Conservation (phyloP, 1,140 invertebrate species). For the Drosophila busckii region DNA sequence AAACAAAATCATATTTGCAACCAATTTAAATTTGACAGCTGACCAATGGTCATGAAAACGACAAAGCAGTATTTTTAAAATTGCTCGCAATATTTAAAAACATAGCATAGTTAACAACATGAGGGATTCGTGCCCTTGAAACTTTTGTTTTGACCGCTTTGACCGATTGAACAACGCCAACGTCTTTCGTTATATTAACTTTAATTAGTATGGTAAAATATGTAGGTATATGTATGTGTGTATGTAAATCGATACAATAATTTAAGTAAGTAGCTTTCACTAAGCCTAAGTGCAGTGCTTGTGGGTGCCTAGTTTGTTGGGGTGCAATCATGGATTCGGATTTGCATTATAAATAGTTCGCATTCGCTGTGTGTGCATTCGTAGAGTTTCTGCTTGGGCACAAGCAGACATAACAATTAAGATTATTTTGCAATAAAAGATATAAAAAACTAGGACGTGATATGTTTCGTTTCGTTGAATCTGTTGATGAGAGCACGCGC, state of each 20-base stretch:
- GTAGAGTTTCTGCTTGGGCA: slow-evolving; percentile 35
- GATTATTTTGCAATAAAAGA: slow-evolving; percentile 50
- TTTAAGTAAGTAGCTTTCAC: slow-evolving; percentile 67
- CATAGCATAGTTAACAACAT: too few relatives aligned
- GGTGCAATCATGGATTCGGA: slow-evolving; percentile 30
- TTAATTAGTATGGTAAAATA: slow-evolving; percentile 65
- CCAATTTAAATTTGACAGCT: too few relatives aligned
- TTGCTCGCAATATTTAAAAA: too few relatives aligned
- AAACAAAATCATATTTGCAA: too few relatives aligned
- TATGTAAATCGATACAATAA: slow-evolving; percentile 71
- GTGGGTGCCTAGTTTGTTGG: slow-evolving; percentile 23
- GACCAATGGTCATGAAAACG: too few relatives aligned
- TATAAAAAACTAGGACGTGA: slow-evolving; percentile 56
- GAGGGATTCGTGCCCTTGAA: not conserved
- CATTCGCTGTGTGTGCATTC: slow-evolving; percentile 56
- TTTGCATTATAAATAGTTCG: slow-evolving; percentile 35
- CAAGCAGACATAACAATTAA: slow-evolving; percentile 10
- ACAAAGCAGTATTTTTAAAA: too few relatives aligned
- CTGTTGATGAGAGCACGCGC: slow-evolving; percentile 60
- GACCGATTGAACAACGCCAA: too few relatives aligned
- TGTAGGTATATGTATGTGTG: slow-evolving; percentile 35
- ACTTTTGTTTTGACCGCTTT: slow-evolving; percentile 1
- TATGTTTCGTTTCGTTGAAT: slow-evolving; percentile 73
- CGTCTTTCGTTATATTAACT: slow-evolving; percentile 69
- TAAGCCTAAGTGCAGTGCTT: slow-evolving; percentile 64